Evolutionary conservation across 2,888 invertebrate genomes (phyloP).

Genomic region (Dioctria linearis): DNA sequence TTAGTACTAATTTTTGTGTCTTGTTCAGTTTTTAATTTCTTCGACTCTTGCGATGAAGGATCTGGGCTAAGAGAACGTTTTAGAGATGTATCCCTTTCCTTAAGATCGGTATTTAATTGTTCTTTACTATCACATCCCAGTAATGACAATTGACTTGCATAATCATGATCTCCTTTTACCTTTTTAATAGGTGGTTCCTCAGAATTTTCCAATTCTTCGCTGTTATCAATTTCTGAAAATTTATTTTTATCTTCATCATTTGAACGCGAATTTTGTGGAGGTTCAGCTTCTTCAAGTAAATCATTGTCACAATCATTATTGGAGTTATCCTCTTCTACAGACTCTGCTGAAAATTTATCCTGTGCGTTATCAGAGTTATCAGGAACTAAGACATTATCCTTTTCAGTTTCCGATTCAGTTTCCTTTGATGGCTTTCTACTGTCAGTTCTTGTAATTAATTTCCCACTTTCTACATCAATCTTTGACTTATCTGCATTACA

Average conservation of each 20-base stretch:
- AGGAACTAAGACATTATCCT: conserved; percentile 57
- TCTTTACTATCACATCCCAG: conserved; percentile 6
- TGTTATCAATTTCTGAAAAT: conserved; percentile 31
- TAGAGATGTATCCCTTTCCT: conserved; percentile 20
- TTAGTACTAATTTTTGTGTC: background rate
- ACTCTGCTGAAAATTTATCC: conserved; percentile 64
- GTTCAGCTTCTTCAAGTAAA: conserved; percentile 44
- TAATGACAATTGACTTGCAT: conserved; percentile 14
- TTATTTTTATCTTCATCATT: conserved; percentile 33
- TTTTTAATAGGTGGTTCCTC: conserved; percentile 43
- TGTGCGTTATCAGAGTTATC: conserved; percentile 69
- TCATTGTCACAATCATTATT: conserved; percentile 51
- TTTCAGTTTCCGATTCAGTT: background rate
- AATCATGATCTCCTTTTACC: conserved; percentile 7
- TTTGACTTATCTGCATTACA: background rate
- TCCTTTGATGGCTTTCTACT: conserved; percentile 42
- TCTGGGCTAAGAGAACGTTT: conserved; percentile 34
- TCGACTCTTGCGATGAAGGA: conserved; percentile 20
- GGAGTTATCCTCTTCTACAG: conserved; percentile 57
- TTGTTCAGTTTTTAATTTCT: conserved; percentile 35
- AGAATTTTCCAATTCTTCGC: conserved; percentile 46
- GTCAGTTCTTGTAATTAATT: background rate
- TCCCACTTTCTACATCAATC: conserved; percentile 6
- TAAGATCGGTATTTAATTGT: background rate
- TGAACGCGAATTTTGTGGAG: conserved; percentile 51